A percentile compares a stretch with the other conserved stretches of the same genome.
phyloP scores from a whole-genome alignment of 2,113 vertebrate genomes.

The Macquaria australasica region DNA sequence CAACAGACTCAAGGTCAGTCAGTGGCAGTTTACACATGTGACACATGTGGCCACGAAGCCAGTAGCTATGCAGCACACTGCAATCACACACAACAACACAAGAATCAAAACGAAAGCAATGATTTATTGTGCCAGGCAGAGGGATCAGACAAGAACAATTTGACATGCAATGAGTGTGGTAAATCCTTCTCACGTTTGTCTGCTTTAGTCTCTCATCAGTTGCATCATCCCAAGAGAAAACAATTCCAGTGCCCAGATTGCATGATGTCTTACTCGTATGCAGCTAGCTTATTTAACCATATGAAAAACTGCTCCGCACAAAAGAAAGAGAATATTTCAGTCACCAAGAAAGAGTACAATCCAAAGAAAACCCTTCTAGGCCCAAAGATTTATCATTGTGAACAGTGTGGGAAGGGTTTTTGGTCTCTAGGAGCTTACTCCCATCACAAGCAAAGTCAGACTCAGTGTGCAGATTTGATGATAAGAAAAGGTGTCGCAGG shows the following conservation, averaged over 20 bases:
- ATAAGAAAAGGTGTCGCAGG: constrained; percentile 50
- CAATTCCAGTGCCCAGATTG: constrained; percentile 77
- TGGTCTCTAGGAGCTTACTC: constrained; percentile 86
- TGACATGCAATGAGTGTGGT: constrained; percentile 79
- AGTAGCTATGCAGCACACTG: constrained; percentile 62
- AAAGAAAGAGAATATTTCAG: constrained; percentile 47
- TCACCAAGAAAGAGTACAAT: constrained; percentile 79
- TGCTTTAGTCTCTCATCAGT: constrained; percentile 81
- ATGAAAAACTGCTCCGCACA: constrained; percentile 71
- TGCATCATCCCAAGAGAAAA: constrained; percentile 79
- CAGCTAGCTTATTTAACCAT: constrained; percentile 76
- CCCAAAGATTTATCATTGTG: constrained; percentile 85
- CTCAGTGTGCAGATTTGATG: constrained; percentile 72
- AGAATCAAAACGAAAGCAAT: constrained; percentile 44
- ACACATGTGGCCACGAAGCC: constrained; percentile 75
- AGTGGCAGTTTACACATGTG: constrained; percentile 60
- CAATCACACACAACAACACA: constrained; percentile 71
- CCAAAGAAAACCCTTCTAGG: constrained; percentile 86
- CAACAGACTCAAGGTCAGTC: constrained; percentile 70
- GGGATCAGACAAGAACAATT: constrained; percentile 63
- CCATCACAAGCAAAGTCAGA: constrained; percentile 83
- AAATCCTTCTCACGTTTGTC: constrained; percentile 78
- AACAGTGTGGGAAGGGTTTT: constrained; percentile 85
- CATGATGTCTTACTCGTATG: constrained; percentile 71
- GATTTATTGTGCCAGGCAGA: constrained; percentile 60